These are phyloP conservation scores for Tympanoctomys barrerae DNA, from an alignment of 2,797 vertebrate genomes.

Conservation along the genomic window DNA sequence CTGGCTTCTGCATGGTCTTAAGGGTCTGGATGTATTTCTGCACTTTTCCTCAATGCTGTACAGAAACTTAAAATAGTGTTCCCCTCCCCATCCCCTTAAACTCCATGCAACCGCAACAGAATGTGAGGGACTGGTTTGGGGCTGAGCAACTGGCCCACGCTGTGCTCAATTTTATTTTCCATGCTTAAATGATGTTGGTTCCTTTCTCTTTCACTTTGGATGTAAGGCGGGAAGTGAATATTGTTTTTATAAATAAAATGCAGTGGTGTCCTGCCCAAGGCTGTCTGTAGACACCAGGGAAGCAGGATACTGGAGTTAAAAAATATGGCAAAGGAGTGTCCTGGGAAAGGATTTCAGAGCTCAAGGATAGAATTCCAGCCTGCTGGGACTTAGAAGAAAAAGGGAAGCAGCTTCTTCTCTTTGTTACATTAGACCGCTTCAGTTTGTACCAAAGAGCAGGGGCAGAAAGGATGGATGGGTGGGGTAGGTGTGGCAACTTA, in stretches of 20 bases:
- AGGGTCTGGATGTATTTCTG: slow-evolving; percentile 69
- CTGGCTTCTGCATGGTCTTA: slow-evolving; percentile 52
- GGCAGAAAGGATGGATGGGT: background rate
- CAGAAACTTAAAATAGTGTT: slow-evolving; percentile 74
- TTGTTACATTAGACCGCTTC: background rate
- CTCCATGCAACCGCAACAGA: slow-evolving; percentile 47
- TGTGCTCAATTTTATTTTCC: slow-evolving; percentile 75
- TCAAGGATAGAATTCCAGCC: background rate
- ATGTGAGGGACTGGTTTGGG: slow-evolving; percentile 59
- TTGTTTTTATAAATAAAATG: slow-evolving; percentile 62
- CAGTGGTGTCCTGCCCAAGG: background rate
- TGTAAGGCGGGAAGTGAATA: background rate
- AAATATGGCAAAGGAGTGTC: background rate
- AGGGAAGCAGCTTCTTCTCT: background rate
- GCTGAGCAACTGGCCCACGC: slow-evolving; percentile 50
- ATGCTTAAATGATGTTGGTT: slow-evolving; percentile 62
- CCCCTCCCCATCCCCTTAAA: background rate
- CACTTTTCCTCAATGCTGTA: slow-evolving; percentile 58
- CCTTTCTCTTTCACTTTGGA: slow-evolving; percentile 71
- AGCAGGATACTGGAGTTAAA: background rate
- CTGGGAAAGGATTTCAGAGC: background rate
- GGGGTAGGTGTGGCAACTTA: background rate
- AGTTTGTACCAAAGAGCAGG: background rate
- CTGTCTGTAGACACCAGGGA: slow-evolving; percentile 42
- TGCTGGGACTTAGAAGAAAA: background rate